These are phyloP conservation scores for Microcebus tavaratra DNA, from an alignment of 2,113 vertebrate genomes.

Conservation along the genomic window DNA sequence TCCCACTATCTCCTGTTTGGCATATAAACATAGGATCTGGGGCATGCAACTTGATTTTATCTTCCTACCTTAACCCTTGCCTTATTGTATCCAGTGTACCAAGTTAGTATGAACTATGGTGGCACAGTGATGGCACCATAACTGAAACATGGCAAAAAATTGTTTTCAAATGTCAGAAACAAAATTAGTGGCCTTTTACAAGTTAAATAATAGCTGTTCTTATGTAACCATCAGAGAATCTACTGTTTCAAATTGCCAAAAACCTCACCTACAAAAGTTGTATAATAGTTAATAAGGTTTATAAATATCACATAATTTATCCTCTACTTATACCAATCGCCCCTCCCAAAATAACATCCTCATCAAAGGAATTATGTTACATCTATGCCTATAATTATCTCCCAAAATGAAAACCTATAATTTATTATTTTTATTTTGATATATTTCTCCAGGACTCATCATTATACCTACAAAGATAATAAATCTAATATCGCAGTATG, in stretches of 20 bases:
- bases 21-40: neutral
- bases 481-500: neutral
- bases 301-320: neutral
- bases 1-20: neutral
- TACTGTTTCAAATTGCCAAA: neutral
- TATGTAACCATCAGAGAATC: neutral
- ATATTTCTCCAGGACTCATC: neutral
- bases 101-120: neutral
- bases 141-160: neutral
- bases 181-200: neutral
- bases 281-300: neutral
- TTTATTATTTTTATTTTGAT: neutral
- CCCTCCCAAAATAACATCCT: neutral
- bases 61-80: neutral
- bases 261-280: neutral
- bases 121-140: neutral
- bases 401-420: neutral
- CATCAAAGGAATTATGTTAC: neutral
- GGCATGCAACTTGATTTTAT: neutral
- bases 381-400: neutral
- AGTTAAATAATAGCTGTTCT: neutral
- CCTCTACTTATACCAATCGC: neutral
- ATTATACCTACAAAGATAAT: neutral
- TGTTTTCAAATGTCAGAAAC: neutral
- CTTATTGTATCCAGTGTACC: neutral